Base-by-base conservation (phyloP, 2,888 invertebrate genomes). In the Drosophila quasianomalipes region DNA sequence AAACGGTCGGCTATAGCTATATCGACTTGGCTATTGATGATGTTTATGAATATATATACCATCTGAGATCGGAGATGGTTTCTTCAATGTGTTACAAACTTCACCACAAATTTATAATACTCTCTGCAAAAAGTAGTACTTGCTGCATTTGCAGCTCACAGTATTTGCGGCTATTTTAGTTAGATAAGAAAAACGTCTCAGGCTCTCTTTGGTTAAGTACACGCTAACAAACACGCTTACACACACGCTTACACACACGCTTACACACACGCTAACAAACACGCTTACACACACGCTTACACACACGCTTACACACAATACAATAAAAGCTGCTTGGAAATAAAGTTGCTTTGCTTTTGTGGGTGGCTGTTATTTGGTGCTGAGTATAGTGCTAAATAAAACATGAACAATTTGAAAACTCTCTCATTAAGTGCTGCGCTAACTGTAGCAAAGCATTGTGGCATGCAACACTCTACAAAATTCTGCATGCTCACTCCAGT, bases 261-360 rank as follows among this genome's bases (percentile, higher is more conserved):
- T n/a, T 0, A 39, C 39, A 26, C 3, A 47, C 47, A 4, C 44
- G 0, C n/a, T 10, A 5, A n/a, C 41, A 44, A 2, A 41, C n/a
- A n/a, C 41, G 0, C 10, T 4, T 4, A 41, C n/a, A 22, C 3
- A 47, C 47, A 12, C 44, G 0, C n/a, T n/a, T 10, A n/a, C 41
- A 44, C 4, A 44, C 47, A 47, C 44, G 12, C 44, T 0, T 6
- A 22, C 22, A 22, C 22, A 47, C 22, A 47, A 28, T 5, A 28
- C 19, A 19, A 65, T 52, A 65, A 73, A 66, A 33, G 58, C 60
- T 79, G 74, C 69, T 68, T 79, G 35, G 68, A 61, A 61, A 54
- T 53, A 52, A 61, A 61, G 63, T 66, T 68, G 33, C 22, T 33
- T 51, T 73, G 33, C 47, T 60, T 30, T 31, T 39, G 30, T 52